phyloP scores from a whole-genome alignment of 1,140 invertebrate genomes.

The Aphidius ervi region DNA sequence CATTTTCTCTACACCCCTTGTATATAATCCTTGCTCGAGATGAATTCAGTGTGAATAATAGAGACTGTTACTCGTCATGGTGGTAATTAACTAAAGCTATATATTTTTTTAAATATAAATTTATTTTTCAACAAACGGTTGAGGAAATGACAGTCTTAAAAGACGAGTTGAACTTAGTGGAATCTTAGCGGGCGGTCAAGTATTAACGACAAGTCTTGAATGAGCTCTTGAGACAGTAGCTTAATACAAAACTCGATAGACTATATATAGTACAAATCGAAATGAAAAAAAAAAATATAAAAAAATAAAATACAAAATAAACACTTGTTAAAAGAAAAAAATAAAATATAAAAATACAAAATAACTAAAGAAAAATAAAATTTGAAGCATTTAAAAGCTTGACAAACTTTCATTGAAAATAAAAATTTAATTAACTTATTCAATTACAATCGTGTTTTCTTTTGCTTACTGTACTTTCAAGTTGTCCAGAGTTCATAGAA shows the following conservation, averaged over 20 bases:
- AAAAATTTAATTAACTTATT: slow-evolving; percentile 44
- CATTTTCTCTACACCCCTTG: slow-evolving; percentile 8
- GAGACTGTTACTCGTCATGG: neutral
- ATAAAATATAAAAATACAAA: slow-evolving; percentile 10
- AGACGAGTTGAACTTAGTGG: no score
- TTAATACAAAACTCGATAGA: no score
- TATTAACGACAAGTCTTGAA: no score
- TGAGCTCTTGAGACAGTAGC: no score
- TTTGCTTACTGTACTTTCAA: slow-evolving; percentile 6
- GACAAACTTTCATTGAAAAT: slow-evolving; percentile 35
- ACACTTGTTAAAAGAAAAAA: neutral
- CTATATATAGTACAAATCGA: no score
- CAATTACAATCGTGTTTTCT: slow-evolving; percentile 30
- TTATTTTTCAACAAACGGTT: no score
- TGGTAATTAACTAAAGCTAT: neutral
- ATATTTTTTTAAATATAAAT: neutral
- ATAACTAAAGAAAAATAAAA: slow-evolving; percentile 18
- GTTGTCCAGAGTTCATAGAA: slow-evolving; percentile 3
- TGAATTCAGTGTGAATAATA: no score
- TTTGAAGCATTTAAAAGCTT: slow-evolving; percentile 30
- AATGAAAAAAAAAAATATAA: slow-evolving; percentile 18
- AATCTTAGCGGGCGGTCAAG: no score
- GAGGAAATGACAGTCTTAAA: no score
- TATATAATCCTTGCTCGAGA: no score
- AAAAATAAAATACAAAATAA: neutral